Evolutionary conservation across 2,888 invertebrate genomes (phyloP), one percentile per base, ranked within the genome.

Genomic region (Leptopilina myrica): DNA sequence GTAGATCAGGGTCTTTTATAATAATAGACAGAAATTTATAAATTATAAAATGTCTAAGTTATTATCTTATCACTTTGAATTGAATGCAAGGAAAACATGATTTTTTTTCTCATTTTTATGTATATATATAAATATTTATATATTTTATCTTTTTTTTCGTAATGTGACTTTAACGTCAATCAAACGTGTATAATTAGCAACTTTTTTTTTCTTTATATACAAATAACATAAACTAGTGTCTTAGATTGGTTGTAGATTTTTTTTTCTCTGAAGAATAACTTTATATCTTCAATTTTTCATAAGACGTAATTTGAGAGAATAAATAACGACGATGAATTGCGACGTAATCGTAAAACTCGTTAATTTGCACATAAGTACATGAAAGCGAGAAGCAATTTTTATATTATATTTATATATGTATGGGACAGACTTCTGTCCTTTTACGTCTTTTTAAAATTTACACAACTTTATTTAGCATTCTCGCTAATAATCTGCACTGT

Each of bases 321-420:
- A 69, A 64, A 64, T 73, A 64, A 73, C 40, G n/a, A 46, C 33
- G 62, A 43, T 15, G 78, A 67, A 15, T 80, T 81, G 64, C 78
- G 49, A 80, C 64, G 59, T 49, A 53, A 75, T 15, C 49, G 67
- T 66, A 43, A 15, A 67, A 66, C 49, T 79, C 65, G 40, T 77
- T 76, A 53, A 43, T n/a, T 49, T 79, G 67, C 67, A 76, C 20
- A 66, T 89, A 89, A 89, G 90, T 89, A 89, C 89, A 84, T 88
- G 86, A 84, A 88, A 89, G 87, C 87, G 85, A 83, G 86, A 86
- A 85, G 85, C 85, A 81, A 80, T 79, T 80, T 83, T 11, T 46
- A 46, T 46, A 46, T 46, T 46, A 46, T 46, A 46, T 49, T 1
- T 9, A 81, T 9, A 81, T 82, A 79, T 82, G 78, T 80, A 33